phyloP scores from a whole-genome alignment of 2,113 vertebrate species.

The Marmota monax region DNA sequence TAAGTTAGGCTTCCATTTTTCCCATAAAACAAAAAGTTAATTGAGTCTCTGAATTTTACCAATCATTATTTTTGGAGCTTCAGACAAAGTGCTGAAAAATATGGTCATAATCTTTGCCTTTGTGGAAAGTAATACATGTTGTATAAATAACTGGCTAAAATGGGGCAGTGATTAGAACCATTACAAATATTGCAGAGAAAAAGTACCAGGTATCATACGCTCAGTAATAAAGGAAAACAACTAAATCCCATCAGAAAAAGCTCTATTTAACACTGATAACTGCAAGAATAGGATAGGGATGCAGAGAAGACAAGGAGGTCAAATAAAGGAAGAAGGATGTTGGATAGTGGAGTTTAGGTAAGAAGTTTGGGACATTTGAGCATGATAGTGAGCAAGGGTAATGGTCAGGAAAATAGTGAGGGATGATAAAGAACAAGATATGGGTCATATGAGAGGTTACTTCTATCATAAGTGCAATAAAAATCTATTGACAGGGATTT shows the following conservation, averaged over 20 bases:
- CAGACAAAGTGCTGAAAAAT: neutral
- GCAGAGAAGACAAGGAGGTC: neutral
- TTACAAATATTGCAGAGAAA: neutral
- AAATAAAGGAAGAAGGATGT: neutral
- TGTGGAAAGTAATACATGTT: neutral
- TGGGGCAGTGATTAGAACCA: neutral
- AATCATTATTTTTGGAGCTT: neutral
- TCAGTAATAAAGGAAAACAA: neutral
- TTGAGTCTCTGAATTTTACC: neutral
- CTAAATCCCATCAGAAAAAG: neutral
- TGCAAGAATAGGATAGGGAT: neutral
- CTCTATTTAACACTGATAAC: neutral
- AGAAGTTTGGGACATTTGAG: neutral
- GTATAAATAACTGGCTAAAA: neutral
- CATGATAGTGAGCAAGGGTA: neutral
- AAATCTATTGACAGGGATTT: neutral
- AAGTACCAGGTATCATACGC: neutral
- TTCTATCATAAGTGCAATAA: neutral
- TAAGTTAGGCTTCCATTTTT: neutral
- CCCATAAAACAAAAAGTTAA: neutral
- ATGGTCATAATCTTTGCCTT: neutral
- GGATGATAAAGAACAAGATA: neutral
- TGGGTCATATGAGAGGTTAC: neutral
- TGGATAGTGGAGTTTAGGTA: neutral
- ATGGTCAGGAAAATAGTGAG: neutral